These are phyloP conservation scores for Gadopsis bispinosus DNA, from an alignment of 2,797 vertebrate species.

Conservation along the genomic window DNA sequence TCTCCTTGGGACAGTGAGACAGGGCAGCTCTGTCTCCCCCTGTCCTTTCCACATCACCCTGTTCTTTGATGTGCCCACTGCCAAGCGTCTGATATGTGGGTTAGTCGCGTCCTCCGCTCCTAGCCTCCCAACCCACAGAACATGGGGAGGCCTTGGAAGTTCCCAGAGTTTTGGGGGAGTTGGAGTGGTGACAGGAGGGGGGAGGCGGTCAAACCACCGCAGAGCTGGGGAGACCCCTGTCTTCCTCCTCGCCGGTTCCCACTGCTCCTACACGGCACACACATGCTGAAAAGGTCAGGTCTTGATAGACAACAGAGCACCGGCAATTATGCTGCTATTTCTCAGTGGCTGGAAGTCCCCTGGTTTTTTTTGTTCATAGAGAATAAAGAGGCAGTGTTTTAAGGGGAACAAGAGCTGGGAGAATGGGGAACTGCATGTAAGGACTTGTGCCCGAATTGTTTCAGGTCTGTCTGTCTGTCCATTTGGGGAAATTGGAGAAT, in stretches of 20 bases:
- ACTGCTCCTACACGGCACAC: constrained; percentile 77
- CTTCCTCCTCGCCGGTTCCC: constrained; percentile 80
- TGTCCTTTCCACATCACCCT: constrained; percentile 58
- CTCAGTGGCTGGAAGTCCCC: constrained; percentile 83
- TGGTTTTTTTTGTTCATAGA: constrained; percentile 73
- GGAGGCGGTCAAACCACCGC: constrained; percentile 82
- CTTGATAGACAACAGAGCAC: constrained; percentile 87
- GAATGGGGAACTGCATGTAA: constrained; percentile 73
- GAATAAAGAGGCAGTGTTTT: constrained; percentile 87
- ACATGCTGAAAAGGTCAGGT: constrained; percentile 83
- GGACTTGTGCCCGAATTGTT: constrained; percentile 76
- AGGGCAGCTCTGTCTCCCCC: constrained; percentile 65
- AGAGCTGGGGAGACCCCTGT: constrained; percentile 78
- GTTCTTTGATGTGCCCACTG: constrained; percentile 65
- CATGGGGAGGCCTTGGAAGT: constrained; percentile 69
- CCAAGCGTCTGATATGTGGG: constrained; percentile 70
- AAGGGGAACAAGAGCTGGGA: constrained; percentile 72
- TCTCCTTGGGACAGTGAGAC: constrained; percentile 60
- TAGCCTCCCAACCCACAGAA: constrained; percentile 50
- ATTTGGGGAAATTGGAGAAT: constrained; percentile 69
- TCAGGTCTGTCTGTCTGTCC: constrained; percentile 69
- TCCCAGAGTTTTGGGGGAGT: constrained; percentile 64
- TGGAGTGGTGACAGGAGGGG: constrained; percentile 16
- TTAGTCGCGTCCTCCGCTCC: constrained; percentile 46
- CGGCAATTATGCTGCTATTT: constrained; percentile 83